phyloP scores from a whole-genome alignment of 1,140 invertebrate genomes.

The Drosophila mayri region DNA sequence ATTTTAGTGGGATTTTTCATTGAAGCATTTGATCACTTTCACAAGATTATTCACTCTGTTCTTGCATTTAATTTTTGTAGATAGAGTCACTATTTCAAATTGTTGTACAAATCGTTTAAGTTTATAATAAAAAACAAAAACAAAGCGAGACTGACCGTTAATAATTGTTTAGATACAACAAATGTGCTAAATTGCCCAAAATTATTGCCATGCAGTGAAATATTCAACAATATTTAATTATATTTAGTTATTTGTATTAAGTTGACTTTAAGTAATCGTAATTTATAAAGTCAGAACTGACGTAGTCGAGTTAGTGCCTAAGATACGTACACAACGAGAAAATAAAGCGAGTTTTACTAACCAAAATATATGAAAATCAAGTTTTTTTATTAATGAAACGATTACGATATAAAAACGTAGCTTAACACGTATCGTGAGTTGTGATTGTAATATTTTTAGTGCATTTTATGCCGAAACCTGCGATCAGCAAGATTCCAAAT shows the following conservation, averaged over 20 bases:
- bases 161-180: conserved; percentile 22
- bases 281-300: conserved; percentile 18
- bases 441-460: not conserved
- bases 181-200: conserved; percentile 46
- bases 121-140: conserved; percentile 2
- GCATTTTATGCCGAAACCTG: not conserved
- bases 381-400: not conserved
- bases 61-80: conserved; percentile 12
- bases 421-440: not conserved
- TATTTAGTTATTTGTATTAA: not conserved
- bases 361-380: not conserved
- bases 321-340: conserved; percentile 13
- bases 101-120: conserved; percentile 30
- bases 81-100: conserved; percentile 9
- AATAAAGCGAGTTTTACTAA: conserved; percentile 52
- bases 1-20: conserved; percentile 11
- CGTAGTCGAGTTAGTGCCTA: conserved; percentile 27
- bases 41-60: not conserved
- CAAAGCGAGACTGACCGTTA: conserved; percentile 46
- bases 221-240: conserved; percentile 12
- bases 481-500: too few species aligned
- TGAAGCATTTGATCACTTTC: conserved; percentile 3
- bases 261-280: conserved; percentile 23
- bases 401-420: not conserved
- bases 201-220: conserved; percentile 38